A percentile compares a stretch with the other conserved stretches of the same genome.
Conservation (phyloP, 2,888 invertebrate species). For the Parnassius smintheus region DNA sequence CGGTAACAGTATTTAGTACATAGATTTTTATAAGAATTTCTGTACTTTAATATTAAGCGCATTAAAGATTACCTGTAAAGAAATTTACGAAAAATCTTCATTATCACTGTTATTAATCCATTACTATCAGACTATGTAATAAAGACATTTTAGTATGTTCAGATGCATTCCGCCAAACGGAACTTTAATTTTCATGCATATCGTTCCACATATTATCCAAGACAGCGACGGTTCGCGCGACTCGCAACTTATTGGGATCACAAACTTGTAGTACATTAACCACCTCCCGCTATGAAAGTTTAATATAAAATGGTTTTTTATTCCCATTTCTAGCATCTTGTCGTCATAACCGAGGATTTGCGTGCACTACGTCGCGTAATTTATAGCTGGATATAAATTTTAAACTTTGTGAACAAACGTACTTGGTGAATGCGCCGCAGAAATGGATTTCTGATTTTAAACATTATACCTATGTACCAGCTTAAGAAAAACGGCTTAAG, state of each 20-base stretch:
- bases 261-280: constrained; percentile 52
- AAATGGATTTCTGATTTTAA: constrained; percentile 5
- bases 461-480: too few relatives aligned
- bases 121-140: too few relatives aligned
- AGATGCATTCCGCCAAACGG: constrained; percentile 21
- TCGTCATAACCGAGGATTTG: constrained; percentile 2
- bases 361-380: constrained; percentile 1
- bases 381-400: constrained; percentile 10
- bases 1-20: too few relatives aligned
- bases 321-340: constrained; percentile 24
- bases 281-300: constrained; percentile 47
- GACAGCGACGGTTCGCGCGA: constrained; percentile 34
- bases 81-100: too few relatives aligned
- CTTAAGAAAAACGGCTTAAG: too few relatives aligned
- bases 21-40: too few relatives aligned
- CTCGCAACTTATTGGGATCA: constrained; percentile 51
- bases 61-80: too few relatives aligned
- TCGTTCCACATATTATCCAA: constrained; percentile 14
- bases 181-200: constrained; percentile 23
- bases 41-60: too few relatives aligned
- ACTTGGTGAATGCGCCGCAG: neutral
- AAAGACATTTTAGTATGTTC: neutral
- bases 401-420: constrained; percentile 1
- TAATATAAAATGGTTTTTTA: constrained; percentile 46
- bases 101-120: too few relatives aligned